Conservation (phyloP, 2,113 vertebrate genomes). For the Protobothrops mucrosquamatus region DNA sequence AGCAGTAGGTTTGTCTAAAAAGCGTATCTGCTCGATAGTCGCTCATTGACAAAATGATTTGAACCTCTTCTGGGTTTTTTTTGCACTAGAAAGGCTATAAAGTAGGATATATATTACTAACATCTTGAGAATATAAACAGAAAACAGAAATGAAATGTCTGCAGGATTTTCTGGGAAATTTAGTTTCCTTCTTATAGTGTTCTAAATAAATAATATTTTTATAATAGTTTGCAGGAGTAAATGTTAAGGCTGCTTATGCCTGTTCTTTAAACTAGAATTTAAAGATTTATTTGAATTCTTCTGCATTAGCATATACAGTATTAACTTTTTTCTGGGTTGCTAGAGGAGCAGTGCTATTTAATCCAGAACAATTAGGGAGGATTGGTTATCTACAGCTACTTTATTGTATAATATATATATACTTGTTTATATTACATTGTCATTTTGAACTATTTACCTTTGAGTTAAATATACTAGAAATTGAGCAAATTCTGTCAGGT, state of each 20-base stretch:
- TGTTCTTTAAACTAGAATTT: slow-evolving; percentile 19
- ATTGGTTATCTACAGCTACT: neutral
- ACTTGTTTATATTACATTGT: neutral
- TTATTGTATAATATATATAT: neutral
- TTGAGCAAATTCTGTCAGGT: neutral
- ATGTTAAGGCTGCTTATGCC: neutral
- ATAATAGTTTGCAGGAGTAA: neutral
- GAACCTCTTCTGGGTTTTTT: neutral
- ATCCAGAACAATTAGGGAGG: neutral
- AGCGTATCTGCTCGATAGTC: neutral
- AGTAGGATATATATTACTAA: neutral
- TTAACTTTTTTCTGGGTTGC: slow-evolving; percentile 1
- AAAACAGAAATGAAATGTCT: neutral
- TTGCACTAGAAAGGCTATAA: neutral
- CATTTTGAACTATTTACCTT: neutral
- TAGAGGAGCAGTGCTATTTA: neutral
- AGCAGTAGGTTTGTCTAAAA: neutral
- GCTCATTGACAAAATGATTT: neutral
- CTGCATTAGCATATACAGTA: slow-evolving; percentile 46
- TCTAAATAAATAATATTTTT: neutral
- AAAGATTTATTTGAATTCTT: slow-evolving; percentile 25
- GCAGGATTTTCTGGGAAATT: neutral
- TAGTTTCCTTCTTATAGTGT: neutral
- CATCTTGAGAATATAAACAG: neutral
- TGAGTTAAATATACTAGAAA: neutral